Percentiles rank a stretch among this genome's conserved stretches.
Evolutionary conservation across 2,113 vertebrate genomes (phyloP).

Genomic region (Tetrax tetrax): DNA sequence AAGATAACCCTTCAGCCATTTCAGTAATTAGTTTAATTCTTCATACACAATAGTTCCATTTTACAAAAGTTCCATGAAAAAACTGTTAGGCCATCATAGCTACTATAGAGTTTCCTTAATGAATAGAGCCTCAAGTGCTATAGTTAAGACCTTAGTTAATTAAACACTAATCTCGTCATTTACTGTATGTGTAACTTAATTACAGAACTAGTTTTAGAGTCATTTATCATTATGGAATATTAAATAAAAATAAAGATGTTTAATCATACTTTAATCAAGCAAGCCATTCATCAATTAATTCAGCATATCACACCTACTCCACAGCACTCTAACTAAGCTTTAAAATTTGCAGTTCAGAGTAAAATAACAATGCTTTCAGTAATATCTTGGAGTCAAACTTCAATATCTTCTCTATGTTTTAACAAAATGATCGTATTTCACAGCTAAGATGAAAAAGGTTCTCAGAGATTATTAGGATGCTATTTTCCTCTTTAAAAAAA

Average conservation of each 20-base stretch:
- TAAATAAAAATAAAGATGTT: slow-evolving; percentile 65
- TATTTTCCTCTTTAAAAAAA: not conserved
- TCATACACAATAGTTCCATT: not conserved
- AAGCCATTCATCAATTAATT: slow-evolving; percentile 62
- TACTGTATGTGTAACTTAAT: slow-evolving; percentile 43
- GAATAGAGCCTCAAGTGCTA: not conserved
- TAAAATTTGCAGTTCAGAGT: not conserved
- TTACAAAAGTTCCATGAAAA: not conserved
- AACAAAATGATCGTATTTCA: not conserved
- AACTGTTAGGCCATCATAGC: not conserved
- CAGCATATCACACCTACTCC: not conserved
- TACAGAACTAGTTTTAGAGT: slow-evolving; percentile 36
- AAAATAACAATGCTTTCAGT: not conserved
- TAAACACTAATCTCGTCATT: slow-evolving; percentile 61
- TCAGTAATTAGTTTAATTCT: not conserved
- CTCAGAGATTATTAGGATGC: not conserved
- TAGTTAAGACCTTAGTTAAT: slow-evolving; percentile 44
- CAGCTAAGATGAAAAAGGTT: not conserved
- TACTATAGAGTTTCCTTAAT: not conserved
- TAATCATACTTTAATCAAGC: slow-evolving; percentile 60
- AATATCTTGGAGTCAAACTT: not conserved
- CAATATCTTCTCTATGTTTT: not conserved
- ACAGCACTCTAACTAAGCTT: slow-evolving; percentile 3
- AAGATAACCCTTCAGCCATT: not conserved
- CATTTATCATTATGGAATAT: slow-evolving; percentile 56